These are phyloP conservation scores for Centruroides sculpturatus DNA, from an alignment of 1,140 invertebrate genomes.

Conservation along the genomic window DNA sequence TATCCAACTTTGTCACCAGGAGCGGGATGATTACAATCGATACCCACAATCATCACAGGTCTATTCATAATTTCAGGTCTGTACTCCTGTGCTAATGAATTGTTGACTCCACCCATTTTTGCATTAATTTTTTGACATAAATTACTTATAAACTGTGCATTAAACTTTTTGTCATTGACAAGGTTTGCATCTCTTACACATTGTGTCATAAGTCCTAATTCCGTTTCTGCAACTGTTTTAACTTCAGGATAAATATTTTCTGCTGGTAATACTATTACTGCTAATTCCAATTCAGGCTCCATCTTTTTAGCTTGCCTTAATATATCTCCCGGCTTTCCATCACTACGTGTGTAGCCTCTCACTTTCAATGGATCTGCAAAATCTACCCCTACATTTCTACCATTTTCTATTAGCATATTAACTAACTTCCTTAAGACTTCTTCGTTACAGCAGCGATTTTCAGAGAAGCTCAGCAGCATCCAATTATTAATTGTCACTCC, in stretches of 20 bases:
- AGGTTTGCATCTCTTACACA: constrained; percentile 51
- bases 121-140: constrained; percentile 71
- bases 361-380: neutral
- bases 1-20: constrained; percentile 49
- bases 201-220: constrained; percentile 60
- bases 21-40: constrained; percentile 72
- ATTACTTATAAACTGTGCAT: constrained; percentile 43
- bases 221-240: constrained; percentile 58
- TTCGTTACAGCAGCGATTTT: neutral
- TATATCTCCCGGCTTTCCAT: neutral
- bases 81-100: neutral
- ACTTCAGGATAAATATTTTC: constrained; percentile 30
- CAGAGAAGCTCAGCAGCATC: constrained; percentile 17
- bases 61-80: constrained; percentile 24
- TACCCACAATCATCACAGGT: constrained; percentile 56
- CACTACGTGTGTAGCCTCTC: neutral
- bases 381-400: neutral
- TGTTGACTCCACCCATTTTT: constrained; percentile 68
- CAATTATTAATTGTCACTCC: constrained; percentile 26
- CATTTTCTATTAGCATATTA: neutral
- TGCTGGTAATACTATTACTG: constrained; percentile 1
- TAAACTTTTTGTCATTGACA: constrained; percentile 21
- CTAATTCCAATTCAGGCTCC: neutral
- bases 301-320: neutral
- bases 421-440: neutral